Base-by-base conservation (phyloP, 2,797 vertebrate species). In the Gymnodraco acuticeps region DNA sequence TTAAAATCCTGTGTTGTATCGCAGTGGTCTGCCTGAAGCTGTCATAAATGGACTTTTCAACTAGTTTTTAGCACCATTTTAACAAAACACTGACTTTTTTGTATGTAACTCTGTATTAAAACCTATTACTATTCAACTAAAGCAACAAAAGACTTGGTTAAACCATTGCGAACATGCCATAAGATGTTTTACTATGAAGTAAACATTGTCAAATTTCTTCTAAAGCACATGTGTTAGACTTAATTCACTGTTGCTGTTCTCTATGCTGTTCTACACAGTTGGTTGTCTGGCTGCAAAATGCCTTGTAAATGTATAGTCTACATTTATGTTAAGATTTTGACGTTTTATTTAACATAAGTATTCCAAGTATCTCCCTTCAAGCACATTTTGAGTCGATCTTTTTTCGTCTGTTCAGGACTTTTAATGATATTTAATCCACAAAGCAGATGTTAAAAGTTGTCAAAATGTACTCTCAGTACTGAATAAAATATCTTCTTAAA, bases 341-440 rank as follows among this genome's bases (percentile, higher is more conserved):
- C 8, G 33, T 38, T 38, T 6, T 38, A 8, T 38, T 38, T 38
- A 38, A 38, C 7, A 38, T 9, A 38, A 38, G 8, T 38, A 38
- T 61, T n/a, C 3, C 54, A 62, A 75, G 54, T 19, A 55, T 46
- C 41, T 54, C 33, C 53, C 52, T 56, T 27, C 15, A 27, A n/a
- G 20, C 41, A 6, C 14, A 23, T 42, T 42, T 27, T 13, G 3
- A 43, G 9, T 15, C 14, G 10, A 38, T 20, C 10, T 43, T 27
- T 43, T 27, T 20, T 66, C 17, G 12, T 59, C 12, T 70, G 27
- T 46, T 13, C 19, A 42, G 17, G 27, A 27, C n/a, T 11, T 14
- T 17, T 38, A 72, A 47, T 31, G 2, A 45, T 14, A 6, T 54
- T 8, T 42, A n/a, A 23, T 10, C 19, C 42, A 47, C 64, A 67